Evolutionary conservation across 2,888 invertebrate species (phyloP), one percentile per base, ranked within the genome.

Genomic region (Drosophila mimetica): DNA sequence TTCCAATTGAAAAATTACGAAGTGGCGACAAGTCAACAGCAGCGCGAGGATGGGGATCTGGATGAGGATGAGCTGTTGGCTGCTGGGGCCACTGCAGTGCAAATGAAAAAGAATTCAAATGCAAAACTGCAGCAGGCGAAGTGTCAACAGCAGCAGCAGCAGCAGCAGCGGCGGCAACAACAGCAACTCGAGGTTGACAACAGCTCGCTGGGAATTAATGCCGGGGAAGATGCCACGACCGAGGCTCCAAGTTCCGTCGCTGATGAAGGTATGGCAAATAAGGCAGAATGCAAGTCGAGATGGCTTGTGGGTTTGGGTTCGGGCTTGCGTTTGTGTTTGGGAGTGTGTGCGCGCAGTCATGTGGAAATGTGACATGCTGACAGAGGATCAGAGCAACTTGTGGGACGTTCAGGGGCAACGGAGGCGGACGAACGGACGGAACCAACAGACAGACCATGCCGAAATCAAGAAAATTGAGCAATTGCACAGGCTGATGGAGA

Each of bases 1-100:
- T 91, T 91, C 89, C 90, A 91, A 90, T 88, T 90, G 88, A 90
- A 88, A 88, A 89, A 88, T 89, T 90, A 88, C 79, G 90, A 90
- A 88, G 82, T 81, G 83, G 82, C 79, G 79, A 75, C 79, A 74
- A 69, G 74, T 76, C 74, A 76, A 78, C 79, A 75, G 52, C 74
- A 76, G 48, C 71, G 64, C 52, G 61, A 59, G 41, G 30, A 51
- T 20, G 50, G 32, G 63, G 36, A 60, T 14, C 39, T 20, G 51
- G 48, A 48, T 16, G 36, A 41, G 34, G 34, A 46, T 32, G 57
- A 30, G 34, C 50, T 42, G 51, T 9, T 8, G 42, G 22, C 32
- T 32, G 61, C 30, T 37, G 61, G 48, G 65, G 41, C 73, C 74
- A 71, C 74, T 82, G 88, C 87, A 87, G 85, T 83, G 85, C 74